Evolutionary conservation across 1,140 invertebrate species (phyloP), one percentile per base, ranked within the genome.

Genomic region (Pygmarrhopalites habei): DNA sequence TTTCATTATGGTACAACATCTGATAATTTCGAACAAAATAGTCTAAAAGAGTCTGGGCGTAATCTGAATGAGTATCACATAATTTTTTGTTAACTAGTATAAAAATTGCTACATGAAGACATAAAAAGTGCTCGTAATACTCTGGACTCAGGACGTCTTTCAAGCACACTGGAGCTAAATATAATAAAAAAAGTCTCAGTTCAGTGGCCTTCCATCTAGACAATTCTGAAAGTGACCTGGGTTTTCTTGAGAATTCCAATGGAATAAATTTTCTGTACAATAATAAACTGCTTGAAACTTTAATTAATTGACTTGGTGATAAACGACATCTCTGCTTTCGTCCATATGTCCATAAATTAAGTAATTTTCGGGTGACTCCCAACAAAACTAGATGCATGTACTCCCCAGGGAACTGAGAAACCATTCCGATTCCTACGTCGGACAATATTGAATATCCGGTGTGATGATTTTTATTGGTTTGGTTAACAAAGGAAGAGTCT

Each of bases 311-410:
- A 0, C 4, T 1, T 5, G 41, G 26, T 14, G 35, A 25, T 15
- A 17, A 1, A 0, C n/a, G 41, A 25, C n/a, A n/a, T n/a, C n/a
- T n/a, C n/a, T n/a, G n/a, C n/a, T n/a, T n/a, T n/a, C n/a, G n/a
- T n/a, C n/a, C n/a, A n/a, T n/a, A n/a, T n/a, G n/a, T n/a, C n/a
- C 73, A 77, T 1, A 73, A 26, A 15, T 58, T 26, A 23, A 75
- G 32, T n/a, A 77, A 46, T 64, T 69, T 74, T 60, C 62, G 66
- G 4, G 69, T 65, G 30, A 73, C 67, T 10, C 75, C 75, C 30
- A 76, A 57, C 53, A 66, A 74, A 14, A 75, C 62, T 2, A 74
- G 51, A 55, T 77, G 74, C 74, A 76, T 75, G 41, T 68, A 72
- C 59, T 77, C 66, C 17, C 43, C 51, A 1, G 65, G 65, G 44